phyloP scores from a whole-genome alignment of 2,113 vertebrate species.

The Puntigrus tetrazona region DNA sequence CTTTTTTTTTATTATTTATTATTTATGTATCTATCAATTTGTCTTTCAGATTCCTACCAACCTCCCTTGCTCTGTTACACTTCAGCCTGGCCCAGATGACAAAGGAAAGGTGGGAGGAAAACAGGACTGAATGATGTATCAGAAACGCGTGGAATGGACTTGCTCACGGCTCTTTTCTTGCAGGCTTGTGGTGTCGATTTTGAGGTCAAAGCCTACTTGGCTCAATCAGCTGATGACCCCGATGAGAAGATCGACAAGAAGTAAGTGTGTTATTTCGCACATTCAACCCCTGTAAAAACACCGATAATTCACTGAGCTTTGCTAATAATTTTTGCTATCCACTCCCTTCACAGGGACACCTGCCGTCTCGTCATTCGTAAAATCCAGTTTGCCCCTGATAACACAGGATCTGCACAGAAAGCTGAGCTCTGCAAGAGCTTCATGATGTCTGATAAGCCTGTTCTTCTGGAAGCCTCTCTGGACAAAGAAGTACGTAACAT shows the following conservation, averaged over 20 bases:
- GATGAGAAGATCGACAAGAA: constrained; percentile 90
- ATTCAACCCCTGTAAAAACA: not conserved
- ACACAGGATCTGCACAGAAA: constrained; percentile 71
- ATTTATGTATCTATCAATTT: not conserved
- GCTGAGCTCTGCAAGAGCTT: constrained; percentile 83
- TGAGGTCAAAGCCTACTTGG: constrained; percentile 86
- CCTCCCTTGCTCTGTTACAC: constrained; percentile 75
- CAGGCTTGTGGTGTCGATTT: constrained; percentile 92
- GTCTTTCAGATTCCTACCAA: constrained; percentile 70
- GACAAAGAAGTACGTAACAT: constrained; percentile 79
- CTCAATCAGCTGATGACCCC: constrained; percentile 73
- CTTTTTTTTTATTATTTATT: not conserved
- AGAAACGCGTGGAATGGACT: not conserved
- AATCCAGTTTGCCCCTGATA: constrained; percentile 82
- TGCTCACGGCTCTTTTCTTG: constrained; percentile 24
- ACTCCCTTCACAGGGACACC: constrained; percentile 76
- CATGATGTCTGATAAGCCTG: constrained; percentile 90
- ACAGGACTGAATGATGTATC: not conserved
- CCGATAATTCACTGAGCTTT: not conserved
- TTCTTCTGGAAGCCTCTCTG: constrained; percentile 83
- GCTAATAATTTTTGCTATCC: not conserved
- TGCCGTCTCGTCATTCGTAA: constrained; percentile 86
- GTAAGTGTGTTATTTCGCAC: constrained; percentile 65
- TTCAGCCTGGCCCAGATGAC: constrained; percentile 75
- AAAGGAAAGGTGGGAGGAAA: constrained; percentile 71